Base-by-base conservation (phyloP, 1,140 invertebrate genomes). In the Lordiphosa collinella region DNA sequence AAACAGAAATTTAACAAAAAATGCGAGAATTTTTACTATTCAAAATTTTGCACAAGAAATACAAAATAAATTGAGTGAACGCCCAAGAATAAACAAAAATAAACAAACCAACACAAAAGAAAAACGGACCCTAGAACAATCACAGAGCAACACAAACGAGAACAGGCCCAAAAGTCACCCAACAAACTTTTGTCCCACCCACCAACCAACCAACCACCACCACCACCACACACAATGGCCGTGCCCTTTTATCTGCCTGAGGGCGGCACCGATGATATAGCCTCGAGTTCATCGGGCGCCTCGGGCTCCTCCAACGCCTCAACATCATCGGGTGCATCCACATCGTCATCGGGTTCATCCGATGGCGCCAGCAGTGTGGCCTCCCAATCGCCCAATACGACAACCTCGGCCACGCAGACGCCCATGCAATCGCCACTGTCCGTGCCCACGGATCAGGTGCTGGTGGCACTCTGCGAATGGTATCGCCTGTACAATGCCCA, bases 191-290 rank as follows among this genome's bases (percentile, higher is more conserved):
- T 22, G 22, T 10, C 51, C 9, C 18, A 44, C 38, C 29, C 57
- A 47, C 18, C n/a, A n/a, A n/a, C n/a, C n/a, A n/a, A n/a, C 9
- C 18, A 44, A 31, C 29, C 57, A 47, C 18, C 36, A 44, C 29
- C 18, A 14, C 16, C 29, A 35, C 16, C 31, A 31, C 36, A 34
- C 52, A 71, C 43, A 65, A 89, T 89, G 88, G 88, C 88, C 63
- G 84, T 88, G 80, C 84, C 84, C 70, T 89, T 89, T 80, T 79
- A 80, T 78, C 64, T 87, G 70, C 87, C 87, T 51, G 86, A 87
- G 69, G 79, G 61, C 61, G 80, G 82, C 63, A 58, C 65, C 64
- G 79, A 87, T 80, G 78, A 87, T 53, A 73, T 67, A 50, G 85
- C 76, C 66, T 80, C 80, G 35, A 72, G 72, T 47, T 74, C 80